Evolutionary conservation across 2,888 invertebrate species (phyloP).

Genomic region (Tuta absoluta): DNA sequence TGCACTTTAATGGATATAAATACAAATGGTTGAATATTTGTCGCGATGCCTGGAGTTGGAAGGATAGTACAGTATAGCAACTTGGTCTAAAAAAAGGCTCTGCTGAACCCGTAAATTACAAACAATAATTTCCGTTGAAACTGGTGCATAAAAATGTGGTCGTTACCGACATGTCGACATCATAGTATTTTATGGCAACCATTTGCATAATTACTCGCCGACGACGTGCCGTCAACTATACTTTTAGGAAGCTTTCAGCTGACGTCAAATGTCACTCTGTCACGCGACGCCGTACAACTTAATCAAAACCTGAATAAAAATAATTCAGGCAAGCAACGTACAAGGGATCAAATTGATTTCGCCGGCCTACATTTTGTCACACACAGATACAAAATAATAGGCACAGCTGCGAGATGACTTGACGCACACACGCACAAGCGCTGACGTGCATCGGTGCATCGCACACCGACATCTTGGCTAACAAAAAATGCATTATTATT

Average conservation of each 20-base stretch:
- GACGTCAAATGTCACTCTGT: constrained; percentile 60
- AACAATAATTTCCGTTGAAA: background rate
- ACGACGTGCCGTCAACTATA: constrained; percentile 51
- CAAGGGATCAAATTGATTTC: constrained; percentile 52
- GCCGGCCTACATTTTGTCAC: constrained; percentile 53
- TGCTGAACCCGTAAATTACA: background rate
- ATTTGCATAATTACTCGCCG: constrained; percentile 58
- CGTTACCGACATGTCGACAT: constrained; percentile 50
- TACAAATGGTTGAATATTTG: too few species aligned
- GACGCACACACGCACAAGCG: constrained; percentile 63
- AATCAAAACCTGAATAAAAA: constrained; percentile 49
- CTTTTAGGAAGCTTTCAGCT: constrained; percentile 43
- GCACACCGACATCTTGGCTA: constrained; percentile 69
- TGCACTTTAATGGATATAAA: too few species aligned
- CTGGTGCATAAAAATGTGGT: constrained; percentile 48
- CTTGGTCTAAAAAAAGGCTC: too few species aligned
- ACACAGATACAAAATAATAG: constrained; percentile 73
- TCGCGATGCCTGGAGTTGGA: too few species aligned
- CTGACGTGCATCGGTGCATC: constrained; percentile 49
- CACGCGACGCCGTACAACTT: constrained; percentile 65
- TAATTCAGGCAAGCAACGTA: constrained; percentile 31
- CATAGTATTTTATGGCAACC: constrained; percentile 55
- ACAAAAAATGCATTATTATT: constrained; percentile 79
- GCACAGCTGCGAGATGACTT: constrained; percentile 74
- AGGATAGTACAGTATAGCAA: too few species aligned